Evolutionary conservation across 2,113 vertebrate genomes (phyloP).

Genomic region (Nibea albiflora): DNA sequence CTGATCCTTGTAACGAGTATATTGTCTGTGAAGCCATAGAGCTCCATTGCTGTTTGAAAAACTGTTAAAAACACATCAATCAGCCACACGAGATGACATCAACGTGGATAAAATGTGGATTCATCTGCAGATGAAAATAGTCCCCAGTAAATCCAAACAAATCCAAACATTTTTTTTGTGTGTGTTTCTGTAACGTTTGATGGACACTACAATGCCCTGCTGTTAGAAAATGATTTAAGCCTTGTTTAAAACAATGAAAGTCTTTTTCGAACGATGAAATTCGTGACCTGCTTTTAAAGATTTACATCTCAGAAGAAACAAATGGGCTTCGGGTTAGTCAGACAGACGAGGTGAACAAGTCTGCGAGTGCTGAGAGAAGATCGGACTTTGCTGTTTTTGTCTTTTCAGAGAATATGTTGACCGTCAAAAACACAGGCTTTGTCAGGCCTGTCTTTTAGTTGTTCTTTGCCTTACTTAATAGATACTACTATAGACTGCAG

Average conservation of each 20-base stretch:
- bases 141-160: background rate
- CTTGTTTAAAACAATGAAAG: background rate
- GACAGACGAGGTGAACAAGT: conserved; percentile 3
- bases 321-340: background rate
- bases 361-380: background rate
- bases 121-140: background rate
- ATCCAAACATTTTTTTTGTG: background rate
- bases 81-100: background rate
- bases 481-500: conserved; percentile 13
- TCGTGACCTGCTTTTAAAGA: conserved; percentile 9
- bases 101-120: background rate
- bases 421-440: conserved; percentile 7
- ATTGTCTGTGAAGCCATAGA: background rate
- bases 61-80: background rate
- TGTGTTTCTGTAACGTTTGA: background rate
- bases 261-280: background rate
- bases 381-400: background rate
- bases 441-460: conserved; percentile 3
- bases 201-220: conserved; percentile 2
- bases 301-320: conserved; percentile 3
- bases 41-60: background rate
- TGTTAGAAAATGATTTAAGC: conserved; percentile 9
- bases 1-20: background rate
- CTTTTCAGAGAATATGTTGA: conserved; percentile 14
- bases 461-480: conserved; percentile 4